Evolutionary conservation across 2,113 vertebrate genomes (phyloP).

Genomic region (Chaetorhynchus papuensis): DNA sequence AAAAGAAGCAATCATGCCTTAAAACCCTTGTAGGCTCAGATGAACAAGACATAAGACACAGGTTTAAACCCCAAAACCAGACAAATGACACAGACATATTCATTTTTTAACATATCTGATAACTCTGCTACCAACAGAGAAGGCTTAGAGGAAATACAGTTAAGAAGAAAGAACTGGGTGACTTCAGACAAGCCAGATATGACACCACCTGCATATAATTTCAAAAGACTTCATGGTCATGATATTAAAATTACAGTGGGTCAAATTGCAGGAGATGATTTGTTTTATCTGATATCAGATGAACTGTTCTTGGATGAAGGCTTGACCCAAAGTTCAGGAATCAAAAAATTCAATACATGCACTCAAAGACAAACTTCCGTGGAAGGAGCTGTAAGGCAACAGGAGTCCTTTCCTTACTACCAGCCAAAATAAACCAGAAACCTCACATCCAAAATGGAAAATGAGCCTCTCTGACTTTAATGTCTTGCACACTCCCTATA

Average conservation of each 20-base stretch:
- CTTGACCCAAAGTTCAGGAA: background rate
- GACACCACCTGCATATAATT: background rate
- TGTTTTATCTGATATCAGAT: background rate
- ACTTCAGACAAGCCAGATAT: background rate
- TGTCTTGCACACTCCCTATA: background rate
- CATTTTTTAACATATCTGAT: background rate
- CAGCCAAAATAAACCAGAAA: background rate
- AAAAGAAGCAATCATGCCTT: background rate
- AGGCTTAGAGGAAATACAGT: background rate
- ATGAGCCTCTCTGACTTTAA: background rate
- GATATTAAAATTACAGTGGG: background rate
- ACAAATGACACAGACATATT: background rate
- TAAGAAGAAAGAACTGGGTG: background rate
- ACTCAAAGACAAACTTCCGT: background rate
- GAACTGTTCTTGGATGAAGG: background rate
- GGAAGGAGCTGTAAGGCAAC: background rate
- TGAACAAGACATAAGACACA: background rate
- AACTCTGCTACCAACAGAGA: background rate
- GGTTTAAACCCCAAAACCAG: background rate
- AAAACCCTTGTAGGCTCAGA: background rate
- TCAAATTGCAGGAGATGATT: background rate
- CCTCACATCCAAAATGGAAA: background rate
- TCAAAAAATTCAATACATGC: background rate
- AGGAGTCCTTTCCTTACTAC: background rate
- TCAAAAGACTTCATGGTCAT: background rate